These are phyloP conservation scores for Drosophila formosana DNA, from an alignment of 2,888 invertebrate genomes.

Conservation along the genomic window DNA sequence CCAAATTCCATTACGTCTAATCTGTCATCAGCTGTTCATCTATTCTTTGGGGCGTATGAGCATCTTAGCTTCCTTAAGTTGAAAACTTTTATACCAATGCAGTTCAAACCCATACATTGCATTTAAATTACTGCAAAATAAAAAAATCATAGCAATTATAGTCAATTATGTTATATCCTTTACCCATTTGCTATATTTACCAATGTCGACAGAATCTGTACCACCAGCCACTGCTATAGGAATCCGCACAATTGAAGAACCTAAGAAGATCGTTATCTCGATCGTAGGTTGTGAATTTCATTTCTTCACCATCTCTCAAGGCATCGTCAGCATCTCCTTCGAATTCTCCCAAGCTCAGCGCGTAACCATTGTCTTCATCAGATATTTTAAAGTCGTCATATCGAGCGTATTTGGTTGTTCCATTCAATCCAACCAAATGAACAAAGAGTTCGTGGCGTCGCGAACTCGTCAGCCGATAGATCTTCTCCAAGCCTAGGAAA, in stretches of 20 bases:
- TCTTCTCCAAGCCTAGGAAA: conserved; percentile 1
- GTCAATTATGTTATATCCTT: neutral
- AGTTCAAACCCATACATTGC: neutral
- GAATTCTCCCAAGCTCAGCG: neutral
- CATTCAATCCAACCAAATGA: neutral
- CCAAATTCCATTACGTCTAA: no score
- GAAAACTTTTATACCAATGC: neutral
- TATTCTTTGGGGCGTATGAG: neutral
- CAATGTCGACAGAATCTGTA: neutral
- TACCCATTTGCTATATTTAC: neutral
- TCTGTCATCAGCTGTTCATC: no score
- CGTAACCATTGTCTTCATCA: neutral
- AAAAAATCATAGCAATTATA: neutral
- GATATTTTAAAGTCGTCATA: conserved; percentile 1
- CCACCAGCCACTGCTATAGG: neutral
- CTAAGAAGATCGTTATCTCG: neutral
- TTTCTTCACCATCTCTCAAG: neutral
- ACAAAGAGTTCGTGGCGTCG: neutral
- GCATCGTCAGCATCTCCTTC: neutral
- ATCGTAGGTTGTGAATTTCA: neutral
- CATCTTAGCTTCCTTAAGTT: neutral
- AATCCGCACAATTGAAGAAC: no score
- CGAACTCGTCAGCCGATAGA: neutral
- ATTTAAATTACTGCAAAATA: conserved; percentile 3
- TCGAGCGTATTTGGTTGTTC: neutral